Evolutionary conservation across 2,888 invertebrate genomes (phyloP).

Genomic region (Sthenelais limicola): DNA sequence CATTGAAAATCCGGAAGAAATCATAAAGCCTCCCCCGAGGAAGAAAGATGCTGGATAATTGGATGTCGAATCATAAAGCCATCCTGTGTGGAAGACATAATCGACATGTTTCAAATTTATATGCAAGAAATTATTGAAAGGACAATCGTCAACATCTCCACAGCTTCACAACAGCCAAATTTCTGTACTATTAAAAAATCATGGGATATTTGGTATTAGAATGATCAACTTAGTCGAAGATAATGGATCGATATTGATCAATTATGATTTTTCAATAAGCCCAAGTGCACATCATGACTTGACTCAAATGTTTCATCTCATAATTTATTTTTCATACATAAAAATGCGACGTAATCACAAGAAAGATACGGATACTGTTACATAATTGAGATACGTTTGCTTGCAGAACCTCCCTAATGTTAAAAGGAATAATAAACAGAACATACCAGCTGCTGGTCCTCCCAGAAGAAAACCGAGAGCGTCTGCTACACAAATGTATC

Average conservation of each 20-base stretch:
- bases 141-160: background rate
- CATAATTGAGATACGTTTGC: background rate
- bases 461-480: constrained; percentile 15
- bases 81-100: background rate
- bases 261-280: background rate
- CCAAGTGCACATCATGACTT: background rate
- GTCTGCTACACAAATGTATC: constrained; percentile 10
- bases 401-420: background rate
- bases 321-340: background rate
- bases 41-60: constrained; percentile 9
- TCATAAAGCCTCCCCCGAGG: constrained; percentile 16
- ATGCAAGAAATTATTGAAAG: background rate
- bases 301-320: background rate
- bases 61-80: background rate
- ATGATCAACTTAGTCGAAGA: too few relatives aligned
- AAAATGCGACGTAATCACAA: background rate
- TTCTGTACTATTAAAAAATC: background rate
- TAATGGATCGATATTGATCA: background rate
- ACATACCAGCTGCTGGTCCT: constrained; percentile 10
- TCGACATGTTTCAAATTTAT: background rate
- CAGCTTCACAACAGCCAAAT: background rate
- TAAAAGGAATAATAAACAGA: background rate
- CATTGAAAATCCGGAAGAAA: too few relatives aligned
- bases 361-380: background rate
- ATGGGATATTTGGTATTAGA: too few relatives aligned